Evolutionary conservation across 2,888 invertebrate genomes (phyloP).

Genomic region (Neuroscelio doddi): DNA sequence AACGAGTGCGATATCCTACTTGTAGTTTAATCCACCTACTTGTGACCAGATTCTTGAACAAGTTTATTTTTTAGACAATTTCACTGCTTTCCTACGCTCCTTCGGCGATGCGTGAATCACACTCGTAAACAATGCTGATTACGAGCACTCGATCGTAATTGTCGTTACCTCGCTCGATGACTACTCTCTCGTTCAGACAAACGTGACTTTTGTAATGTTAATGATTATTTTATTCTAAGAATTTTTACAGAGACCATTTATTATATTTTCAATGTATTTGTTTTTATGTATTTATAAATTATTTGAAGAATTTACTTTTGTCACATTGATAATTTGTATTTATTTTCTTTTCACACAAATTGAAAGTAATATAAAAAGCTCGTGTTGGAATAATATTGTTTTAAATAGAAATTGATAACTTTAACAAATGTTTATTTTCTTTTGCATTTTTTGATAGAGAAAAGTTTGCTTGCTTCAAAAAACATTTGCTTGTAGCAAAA

Average conservation of each 20-base stretch:
- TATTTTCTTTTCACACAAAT: too few species aligned
- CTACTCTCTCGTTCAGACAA: not conserved
- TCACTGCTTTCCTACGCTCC: conserved; percentile 3
- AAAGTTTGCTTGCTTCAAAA: too few species aligned
- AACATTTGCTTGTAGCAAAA: too few species aligned
- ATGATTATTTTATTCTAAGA: not conserved
- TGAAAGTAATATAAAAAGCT: too few species aligned
- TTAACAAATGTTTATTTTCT: too few species aligned
- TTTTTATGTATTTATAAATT: conserved; percentile 4
- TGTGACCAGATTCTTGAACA: conserved; percentile 5
- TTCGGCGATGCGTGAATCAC: conserved; percentile 35
- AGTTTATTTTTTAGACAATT: conserved; percentile 1
- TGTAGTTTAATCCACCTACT: conserved; percentile 23
- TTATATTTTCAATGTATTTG: too few species aligned
- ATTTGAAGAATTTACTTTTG: too few species aligned
- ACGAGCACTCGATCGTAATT: conserved; percentile 12
- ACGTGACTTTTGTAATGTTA: not conserved
- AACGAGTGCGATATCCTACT: conserved; percentile 40
- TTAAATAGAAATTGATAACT: too few species aligned
- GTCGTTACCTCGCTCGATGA: conserved; percentile 3
- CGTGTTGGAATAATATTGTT: too few species aligned
- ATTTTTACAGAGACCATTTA: too few species aligned
- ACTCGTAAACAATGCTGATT: conserved; percentile 43
- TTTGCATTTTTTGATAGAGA: too few species aligned
- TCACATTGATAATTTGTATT: too few species aligned